These are phyloP conservation scores for Folsomia candida DNA, from an alignment of 2,888 invertebrate genomes.

Conservation along the genomic window DNA sequence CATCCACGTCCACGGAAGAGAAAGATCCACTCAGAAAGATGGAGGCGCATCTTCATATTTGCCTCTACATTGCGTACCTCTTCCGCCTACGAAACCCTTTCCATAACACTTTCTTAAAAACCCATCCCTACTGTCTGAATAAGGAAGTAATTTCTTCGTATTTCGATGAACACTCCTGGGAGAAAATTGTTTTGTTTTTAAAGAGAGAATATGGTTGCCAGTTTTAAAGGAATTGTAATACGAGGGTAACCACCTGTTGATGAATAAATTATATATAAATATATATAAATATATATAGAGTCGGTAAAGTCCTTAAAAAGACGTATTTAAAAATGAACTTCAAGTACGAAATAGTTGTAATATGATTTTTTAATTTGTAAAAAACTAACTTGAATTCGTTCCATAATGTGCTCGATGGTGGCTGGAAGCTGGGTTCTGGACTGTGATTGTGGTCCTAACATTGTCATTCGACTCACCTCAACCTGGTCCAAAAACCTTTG, in stretches of 20 bases:
- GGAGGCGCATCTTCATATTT: not conserved
- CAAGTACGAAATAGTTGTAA: too few relatives aligned
- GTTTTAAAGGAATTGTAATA: too few relatives aligned
- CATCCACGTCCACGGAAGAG: too few relatives aligned
- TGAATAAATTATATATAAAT: too few relatives aligned
- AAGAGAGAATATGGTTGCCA: not conserved
- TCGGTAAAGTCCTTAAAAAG: too few relatives aligned
- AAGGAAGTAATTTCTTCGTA: not conserved
- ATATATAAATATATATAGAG: too few relatives aligned
- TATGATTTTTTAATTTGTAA: not conserved
- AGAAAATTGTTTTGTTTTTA: not conserved
- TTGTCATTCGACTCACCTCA: constrained; percentile 79
- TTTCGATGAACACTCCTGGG: not conserved
- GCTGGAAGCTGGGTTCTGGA: constrained; percentile 74
- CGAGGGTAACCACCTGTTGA: too few relatives aligned
- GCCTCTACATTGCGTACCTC: not conserved
- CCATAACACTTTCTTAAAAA: not conserved
- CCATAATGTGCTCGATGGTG: constrained; percentile 85
- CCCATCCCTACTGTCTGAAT: not conserved
- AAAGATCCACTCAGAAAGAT: not conserved
- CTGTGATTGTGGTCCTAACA: constrained; percentile 59
- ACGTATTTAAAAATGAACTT: too few relatives aligned
- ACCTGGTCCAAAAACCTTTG: constrained; percentile 81
- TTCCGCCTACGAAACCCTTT: not conserved
- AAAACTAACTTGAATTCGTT: constrained; percentile 70